Conservation (phyloP, 2,113 vertebrate genomes). For the Dendropsophus ebraccatus region DNA sequence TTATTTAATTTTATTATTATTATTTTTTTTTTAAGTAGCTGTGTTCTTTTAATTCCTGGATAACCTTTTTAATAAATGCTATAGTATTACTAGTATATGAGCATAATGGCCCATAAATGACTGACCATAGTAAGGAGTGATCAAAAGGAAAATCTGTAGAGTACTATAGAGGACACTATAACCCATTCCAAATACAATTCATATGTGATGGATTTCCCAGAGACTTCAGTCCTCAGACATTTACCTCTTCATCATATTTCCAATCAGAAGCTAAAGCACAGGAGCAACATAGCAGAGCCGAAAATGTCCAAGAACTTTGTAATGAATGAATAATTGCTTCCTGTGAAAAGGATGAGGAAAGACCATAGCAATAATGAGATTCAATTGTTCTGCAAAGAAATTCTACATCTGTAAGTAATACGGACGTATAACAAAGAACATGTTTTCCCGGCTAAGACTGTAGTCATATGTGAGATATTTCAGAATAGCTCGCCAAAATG, state of each 20-base stretch:
- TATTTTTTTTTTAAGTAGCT: no score
- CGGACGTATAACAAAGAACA: conserved; percentile 5
- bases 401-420: conserved; percentile 8
- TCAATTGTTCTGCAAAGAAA: background rate
- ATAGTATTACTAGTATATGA: no score
- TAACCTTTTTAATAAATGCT: no score
- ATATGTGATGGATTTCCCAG: background rate
- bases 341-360: background rate
- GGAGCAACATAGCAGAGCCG: background rate
- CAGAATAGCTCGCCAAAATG: background rate
- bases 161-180: background rate
- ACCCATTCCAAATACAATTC: background rate
- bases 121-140: background rate
- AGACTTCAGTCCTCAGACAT: background rate
- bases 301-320: conserved; percentile 3
- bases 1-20: no score
- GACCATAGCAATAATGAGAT: background rate
- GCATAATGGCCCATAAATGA: background rate
- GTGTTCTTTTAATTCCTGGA: no score
- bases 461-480: conserved; percentile 12
- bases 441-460: background rate
- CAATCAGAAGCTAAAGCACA: background rate
- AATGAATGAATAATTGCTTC: background rate
- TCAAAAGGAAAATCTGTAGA: background rate
- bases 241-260: background rate